These are phyloP conservation scores for Apotomis capreana DNA, from an alignment of 2,888 invertebrate species.

Conservation along the genomic window DNA sequence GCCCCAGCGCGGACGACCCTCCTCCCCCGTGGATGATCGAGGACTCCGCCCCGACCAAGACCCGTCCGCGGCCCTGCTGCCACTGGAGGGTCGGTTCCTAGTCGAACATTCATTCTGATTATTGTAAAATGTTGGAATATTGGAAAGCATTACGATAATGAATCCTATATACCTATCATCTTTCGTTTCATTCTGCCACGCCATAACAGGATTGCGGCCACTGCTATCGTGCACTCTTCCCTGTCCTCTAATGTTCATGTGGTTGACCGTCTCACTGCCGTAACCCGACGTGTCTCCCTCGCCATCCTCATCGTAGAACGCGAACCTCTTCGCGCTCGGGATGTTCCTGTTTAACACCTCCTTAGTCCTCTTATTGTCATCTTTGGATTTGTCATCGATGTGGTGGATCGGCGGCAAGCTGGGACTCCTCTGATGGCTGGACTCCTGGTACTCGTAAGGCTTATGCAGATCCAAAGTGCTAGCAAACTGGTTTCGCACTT, in stretches of 20 bases:
- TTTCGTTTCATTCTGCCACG: conserved; percentile 75
- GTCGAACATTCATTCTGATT: conserved; percentile 1
- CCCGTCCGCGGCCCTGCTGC: conserved; percentile 60
- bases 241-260: conserved; percentile 67
- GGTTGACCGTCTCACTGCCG: conserved; percentile 89
- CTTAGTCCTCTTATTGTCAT: conserved; percentile 63
- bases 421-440: conserved; percentile 83
- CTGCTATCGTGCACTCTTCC: conserved; percentile 57
- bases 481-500: conserved; percentile 77
- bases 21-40: conserved; percentile 68
- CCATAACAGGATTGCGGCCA: conserved; percentile 66
- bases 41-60: conserved; percentile 72
- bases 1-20: conserved; percentile 89
- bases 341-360: conserved; percentile 68
- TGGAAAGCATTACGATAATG: background rate
- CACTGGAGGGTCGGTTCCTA: conserved; percentile 62
- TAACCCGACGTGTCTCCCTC: conserved; percentile 93
- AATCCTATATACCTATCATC: conserved; percentile 62
- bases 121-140: too few relatives aligned
- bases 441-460: conserved; percentile 75
- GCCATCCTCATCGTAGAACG: conserved; percentile 80
- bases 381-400: conserved; percentile 66
- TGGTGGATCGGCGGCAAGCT: conserved; percentile 87
- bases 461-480: conserved; percentile 76
- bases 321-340: conserved; percentile 74